Base-by-base conservation (phyloP, 2,888 invertebrate genomes). In the Rotaria macrura region DNA sequence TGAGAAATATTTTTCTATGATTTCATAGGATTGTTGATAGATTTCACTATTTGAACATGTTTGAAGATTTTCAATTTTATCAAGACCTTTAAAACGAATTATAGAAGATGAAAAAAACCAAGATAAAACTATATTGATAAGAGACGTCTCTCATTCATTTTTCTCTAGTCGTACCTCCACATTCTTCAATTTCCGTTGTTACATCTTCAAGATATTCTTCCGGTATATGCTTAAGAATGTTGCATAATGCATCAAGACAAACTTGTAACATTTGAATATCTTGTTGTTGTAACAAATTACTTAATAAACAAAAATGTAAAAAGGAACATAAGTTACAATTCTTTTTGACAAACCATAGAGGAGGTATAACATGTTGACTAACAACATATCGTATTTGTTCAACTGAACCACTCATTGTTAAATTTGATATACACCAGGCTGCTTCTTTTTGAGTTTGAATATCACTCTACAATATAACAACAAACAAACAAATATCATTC, bases 381-480 rank as follows among this genome's bases (percentile, higher is more conserved):
- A 98, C 95, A 89, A 98, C 93, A 88, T 94, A 93, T 38, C 94
- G 87, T 54, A 92, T 92, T 92, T 99, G 99, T 87, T 96, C 95
- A 90, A 94, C 94, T 89, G 94, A 95, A 57, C 99, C 99, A 89
- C 96, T 96, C 90, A 99, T 97, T 89, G 98, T 98, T 88, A 99
- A 93, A 93, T 99, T 99, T 91, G 96, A 96, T 87, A 99, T 96
- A 20, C 98, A 98, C 99, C 99, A 99, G 0, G 99, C 98, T 0
- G 99, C 99, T 92, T 99, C 99, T 91, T 98, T 98, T 92, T 98
- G 97, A n/a, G 97, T 98, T 92, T 97, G 96, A 93, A 98, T 98
- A 92, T 99, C 98, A 86, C 93, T 93, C 93, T 93, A 65, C 17
- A 9, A n/a, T n/a, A n/a, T n/a, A n/a, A n/a, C 12, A 38, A 17